phyloP scores from a whole-genome alignment of 2,113 vertebrate species.

The Notiomystis cincta region DNA sequence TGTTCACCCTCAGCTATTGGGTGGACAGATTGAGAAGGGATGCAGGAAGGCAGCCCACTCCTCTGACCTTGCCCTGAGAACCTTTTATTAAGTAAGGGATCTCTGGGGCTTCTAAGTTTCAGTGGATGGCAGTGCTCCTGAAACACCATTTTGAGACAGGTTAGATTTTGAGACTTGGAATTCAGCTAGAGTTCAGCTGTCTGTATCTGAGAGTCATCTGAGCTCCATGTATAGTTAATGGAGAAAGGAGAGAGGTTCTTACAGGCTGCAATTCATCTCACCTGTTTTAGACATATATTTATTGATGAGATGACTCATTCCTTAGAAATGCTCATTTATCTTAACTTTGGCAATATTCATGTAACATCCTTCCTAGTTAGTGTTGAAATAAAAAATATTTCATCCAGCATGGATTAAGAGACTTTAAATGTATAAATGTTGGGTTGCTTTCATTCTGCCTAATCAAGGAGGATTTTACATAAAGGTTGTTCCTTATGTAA shows the following conservation, averaged over 20 bases:
- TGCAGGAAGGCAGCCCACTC: neutral
- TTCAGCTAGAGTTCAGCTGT: neutral
- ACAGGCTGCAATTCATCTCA: neutral
- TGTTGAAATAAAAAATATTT: neutral
- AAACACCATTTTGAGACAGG: neutral
- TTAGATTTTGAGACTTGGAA: neutral
- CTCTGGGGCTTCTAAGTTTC: neutral
- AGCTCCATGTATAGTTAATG: neutral
- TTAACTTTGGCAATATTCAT: neutral
- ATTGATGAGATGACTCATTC: neutral
- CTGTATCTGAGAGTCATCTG: neutral
- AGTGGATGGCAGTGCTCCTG: neutral
- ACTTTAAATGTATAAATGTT: neutral
- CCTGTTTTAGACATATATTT: neutral
- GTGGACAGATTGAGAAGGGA: neutral
- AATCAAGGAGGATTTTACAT: neutral
- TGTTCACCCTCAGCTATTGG: fast-evolving
- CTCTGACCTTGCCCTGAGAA: neutral
- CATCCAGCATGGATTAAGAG: neutral
- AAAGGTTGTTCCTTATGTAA: neutral
- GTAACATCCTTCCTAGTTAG: neutral
- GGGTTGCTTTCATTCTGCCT: neutral
- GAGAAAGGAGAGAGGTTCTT: neutral
- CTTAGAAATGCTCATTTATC: neutral
- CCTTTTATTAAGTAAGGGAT: neutral